These are phyloP conservation scores for Acrocephalus kingi DNA, from an alignment of 2,113 vertebrate species.

Conservation along the genomic window DNA sequence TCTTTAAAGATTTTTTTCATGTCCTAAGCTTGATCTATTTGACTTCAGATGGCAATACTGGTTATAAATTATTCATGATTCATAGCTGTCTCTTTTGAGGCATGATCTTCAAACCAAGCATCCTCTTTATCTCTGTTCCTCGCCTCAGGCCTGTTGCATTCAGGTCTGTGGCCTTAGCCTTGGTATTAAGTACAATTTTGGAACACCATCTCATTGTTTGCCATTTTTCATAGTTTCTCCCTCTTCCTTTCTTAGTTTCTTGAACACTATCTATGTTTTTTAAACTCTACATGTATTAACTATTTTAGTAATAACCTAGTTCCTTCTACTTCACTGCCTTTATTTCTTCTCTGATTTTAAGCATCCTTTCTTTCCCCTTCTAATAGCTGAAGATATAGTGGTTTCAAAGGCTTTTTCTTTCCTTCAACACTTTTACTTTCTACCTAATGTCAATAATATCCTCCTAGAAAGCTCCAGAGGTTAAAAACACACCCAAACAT, in stretches of 20 bases:
- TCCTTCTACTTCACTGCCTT: background rate
- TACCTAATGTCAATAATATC: background rate
- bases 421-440: background rate
- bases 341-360: background rate
- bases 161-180: background rate
- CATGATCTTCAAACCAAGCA: conserved; percentile 7
- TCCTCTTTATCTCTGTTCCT: background rate
- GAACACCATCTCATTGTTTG: background rate
- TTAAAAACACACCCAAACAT: background rate
- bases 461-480: background rate
- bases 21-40: background rate
- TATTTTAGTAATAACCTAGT: background rate
- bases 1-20: background rate
- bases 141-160: background rate
- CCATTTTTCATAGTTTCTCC: background rate
- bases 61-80: conserved; percentile 36
- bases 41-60: background rate
- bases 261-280: background rate
- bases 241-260: background rate
- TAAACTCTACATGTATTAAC: background rate
- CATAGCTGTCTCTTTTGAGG: background rate
- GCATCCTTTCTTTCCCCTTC: background rate
- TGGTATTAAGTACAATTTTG: background rate
- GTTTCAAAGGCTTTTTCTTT: background rate
- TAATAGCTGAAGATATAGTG: background rate